Evolutionary conservation across 2,797 vertebrate genomes (phyloP), one percentile per base, ranked within the genome.

Genomic region (Dipus sagitta): DNA sequence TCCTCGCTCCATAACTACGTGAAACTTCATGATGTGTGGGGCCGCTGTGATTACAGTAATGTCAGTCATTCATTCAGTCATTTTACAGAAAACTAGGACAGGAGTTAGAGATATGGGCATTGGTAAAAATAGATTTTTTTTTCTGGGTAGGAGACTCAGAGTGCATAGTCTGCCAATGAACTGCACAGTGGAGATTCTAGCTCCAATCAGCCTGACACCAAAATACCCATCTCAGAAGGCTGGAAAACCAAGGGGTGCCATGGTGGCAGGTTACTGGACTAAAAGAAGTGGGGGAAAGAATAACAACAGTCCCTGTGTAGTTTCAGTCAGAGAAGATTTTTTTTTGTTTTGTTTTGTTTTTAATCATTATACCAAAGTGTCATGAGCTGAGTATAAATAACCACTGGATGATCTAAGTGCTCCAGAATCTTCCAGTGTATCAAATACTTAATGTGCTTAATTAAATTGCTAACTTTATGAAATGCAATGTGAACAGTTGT

Each of bases 371-470:
- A 76, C 32, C 60, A 42, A 76, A 68, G 24, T 58, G 54, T 85
- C 32, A 23, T 28, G 30, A 67, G 12, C 76, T 70, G 23, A 75
- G 24, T 47, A 64, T 0, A 74, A 64, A 86, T 26, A 5, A 85
- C 21, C 77, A n/a, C 6, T 62, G 9, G 6, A 26, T 75, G 77
- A 82, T 82, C 77, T 95, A 62, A 86, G 28, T 76, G 21, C 71
- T 88, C 64, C 68, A 81, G 82, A 94, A 76, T 88, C 58, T 79
- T 90, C 28, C 42, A 60, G 23, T 67, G 54, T 77, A 76, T 58
- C 23, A 52, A 88, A 47, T 4, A 70, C 82, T 34, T 92, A 78
- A 89, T 52, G 58, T 23, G 38, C 15, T 80, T 86, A n/a, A 1
- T 4, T 54, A 74, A 93, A 79, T 80, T 80, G 26, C 18, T 79